Percentiles rank a stretch among this genome's conserved stretches.
These are phyloP conservation scores for Morpho achilles DNA, from an alignment of 2,888 invertebrate species.

Conservation along the genomic window DNA sequence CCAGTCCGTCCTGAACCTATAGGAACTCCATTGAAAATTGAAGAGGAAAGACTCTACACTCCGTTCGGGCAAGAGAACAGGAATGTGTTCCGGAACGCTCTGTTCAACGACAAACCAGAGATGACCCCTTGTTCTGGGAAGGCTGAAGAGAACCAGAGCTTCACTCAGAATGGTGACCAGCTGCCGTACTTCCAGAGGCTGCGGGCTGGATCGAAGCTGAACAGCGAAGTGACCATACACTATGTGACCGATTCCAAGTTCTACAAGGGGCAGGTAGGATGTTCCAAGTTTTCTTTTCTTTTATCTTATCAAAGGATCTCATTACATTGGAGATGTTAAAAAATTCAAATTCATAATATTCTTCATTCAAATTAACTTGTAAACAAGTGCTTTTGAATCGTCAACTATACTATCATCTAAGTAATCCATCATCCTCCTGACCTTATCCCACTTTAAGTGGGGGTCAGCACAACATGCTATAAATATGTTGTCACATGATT, in stretches of 20 bases:
- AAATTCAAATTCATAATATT: too few relatives aligned
- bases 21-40: slow-evolving; percentile 47
- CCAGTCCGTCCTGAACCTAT: slow-evolving; percentile 58
- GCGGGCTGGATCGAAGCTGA: slow-evolving; percentile 62
- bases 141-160: slow-evolving; percentile 34
- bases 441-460: too few relatives aligned
- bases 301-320: too few relatives aligned
- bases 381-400: too few relatives aligned
- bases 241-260: slow-evolving; percentile 71
- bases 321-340: too few relatives aligned
- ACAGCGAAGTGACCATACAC: slow-evolving; percentile 68
- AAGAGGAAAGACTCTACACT: slow-evolving; percentile 48
- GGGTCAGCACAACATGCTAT: too few relatives aligned
- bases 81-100: slow-evolving; percentile 60
- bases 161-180: slow-evolving; percentile 52
- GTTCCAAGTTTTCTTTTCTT: slow-evolving; percentile 7
- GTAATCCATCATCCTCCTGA: too few relatives aligned
- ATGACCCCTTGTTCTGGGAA: slow-evolving; percentile 27
- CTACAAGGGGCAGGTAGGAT: slow-evolving; percentile 58
- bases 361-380: too few relatives aligned
- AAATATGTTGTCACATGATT: too few relatives aligned
- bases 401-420: too few relatives aligned
- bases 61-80: slow-evolving; percentile 66
- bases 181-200: slow-evolving; percentile 67
- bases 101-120: slow-evolving; percentile 58